Percentiles rank a stretch among this genome's conserved stretches.
Conservation (phyloP, 2,113 vertebrate genomes). For the Bubo bubo region DNA sequence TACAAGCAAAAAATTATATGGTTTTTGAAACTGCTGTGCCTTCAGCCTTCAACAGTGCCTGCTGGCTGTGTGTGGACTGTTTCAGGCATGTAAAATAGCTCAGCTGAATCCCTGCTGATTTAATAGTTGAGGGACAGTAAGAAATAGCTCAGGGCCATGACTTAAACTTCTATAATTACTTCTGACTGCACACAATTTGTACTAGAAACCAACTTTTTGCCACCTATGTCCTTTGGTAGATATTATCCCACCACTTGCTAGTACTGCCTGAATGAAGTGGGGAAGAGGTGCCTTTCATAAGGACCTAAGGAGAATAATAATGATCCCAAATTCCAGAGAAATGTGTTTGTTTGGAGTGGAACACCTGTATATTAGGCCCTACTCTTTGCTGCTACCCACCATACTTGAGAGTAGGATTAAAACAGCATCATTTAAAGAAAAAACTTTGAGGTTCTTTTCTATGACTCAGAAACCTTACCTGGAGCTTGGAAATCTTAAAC, state of each 20-base stretch:
- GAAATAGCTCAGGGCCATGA: background rate
- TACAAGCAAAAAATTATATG: background rate
- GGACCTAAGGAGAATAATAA: background rate
- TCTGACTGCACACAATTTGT: background rate
- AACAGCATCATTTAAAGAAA: background rate
- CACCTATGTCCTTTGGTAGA: background rate
- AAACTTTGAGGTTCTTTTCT: background rate
- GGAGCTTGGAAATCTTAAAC: background rate
- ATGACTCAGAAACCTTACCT: background rate
- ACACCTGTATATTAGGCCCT: background rate
- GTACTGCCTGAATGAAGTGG: background rate
- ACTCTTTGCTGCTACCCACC: background rate
- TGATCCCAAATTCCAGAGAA: background rate
- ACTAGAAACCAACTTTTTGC: background rate
- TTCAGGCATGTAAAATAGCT: background rate
- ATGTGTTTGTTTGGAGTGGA: background rate
- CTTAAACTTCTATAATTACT: background rate
- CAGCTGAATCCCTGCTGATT: background rate
- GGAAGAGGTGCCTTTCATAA: background rate
- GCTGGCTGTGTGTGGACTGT: background rate
- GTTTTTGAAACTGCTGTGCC: background rate
- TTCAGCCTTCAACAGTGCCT: background rate
- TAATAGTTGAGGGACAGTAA: background rate
- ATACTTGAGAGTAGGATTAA: background rate
- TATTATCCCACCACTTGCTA: background rate